Base-by-base conservation (phyloP, 1,140 invertebrate genomes). In the Lamellibrachia luymesi region DNA sequence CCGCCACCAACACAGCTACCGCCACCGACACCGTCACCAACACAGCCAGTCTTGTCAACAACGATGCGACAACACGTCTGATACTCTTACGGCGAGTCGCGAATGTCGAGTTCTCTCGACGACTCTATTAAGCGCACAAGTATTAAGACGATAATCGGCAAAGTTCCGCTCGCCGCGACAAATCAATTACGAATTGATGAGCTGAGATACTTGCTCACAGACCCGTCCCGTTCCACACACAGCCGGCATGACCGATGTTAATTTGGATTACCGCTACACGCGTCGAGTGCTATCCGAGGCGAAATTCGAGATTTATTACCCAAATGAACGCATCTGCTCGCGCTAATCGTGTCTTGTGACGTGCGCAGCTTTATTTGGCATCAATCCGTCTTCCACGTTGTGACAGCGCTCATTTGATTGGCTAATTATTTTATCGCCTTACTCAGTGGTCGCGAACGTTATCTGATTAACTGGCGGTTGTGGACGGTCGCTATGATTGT, bases 121-220 rank as follows among this genome's bases (percentile, higher is more conserved):
- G 64, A 22, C 1, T 80, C 25, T 80, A 80, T 80, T 80, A 80
- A 80, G 64, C 64, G 64, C 64, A 22, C 64, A 17, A 22, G 64
- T 80, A 80, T 80, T 80, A 80, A 22, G 64, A 80, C 64, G 64
- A 80, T 80, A 80, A 80, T 80, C 64, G 64, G 64, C 64, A 80
- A 4, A 80, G 64, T 22, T 17, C 64, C 64, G 64, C 64, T 80
- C 64, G 64, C 64, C 25, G 64, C 64, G 64, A 80, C 64, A 80
- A 80, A 80, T 80, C 64, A 8, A 80, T 80, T 80, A 80, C 64
- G 13, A 22, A 22, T 22, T 80, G 64, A 80, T 80, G 64, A 1
- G 25, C 64, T 10, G 13, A 22, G 64, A 80, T 22, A 2, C 13
- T 38, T 22, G 64, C 64, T 17, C 64, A 22, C 8, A 8, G 64